phyloP scores from a whole-genome alignment of 2,113 vertebrate genomes.

The Hippocampus comes region DNA sequence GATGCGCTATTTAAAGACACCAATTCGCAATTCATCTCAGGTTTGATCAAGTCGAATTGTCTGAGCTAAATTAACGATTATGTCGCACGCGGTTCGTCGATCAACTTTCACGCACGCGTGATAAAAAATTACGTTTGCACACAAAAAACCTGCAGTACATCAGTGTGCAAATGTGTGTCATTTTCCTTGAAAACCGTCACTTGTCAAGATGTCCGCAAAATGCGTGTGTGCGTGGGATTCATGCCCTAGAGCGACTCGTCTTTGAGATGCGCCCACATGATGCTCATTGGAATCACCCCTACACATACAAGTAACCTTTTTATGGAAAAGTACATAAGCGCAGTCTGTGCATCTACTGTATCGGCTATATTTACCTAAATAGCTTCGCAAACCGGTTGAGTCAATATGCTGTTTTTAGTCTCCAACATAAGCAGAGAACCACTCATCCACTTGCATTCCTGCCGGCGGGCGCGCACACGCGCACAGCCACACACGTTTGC shows the following conservation, averaged over 20 bases:
- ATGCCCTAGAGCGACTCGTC: slow-evolving; percentile 32
- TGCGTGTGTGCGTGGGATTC: not conserved
- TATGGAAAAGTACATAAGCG: slow-evolving; percentile 32
- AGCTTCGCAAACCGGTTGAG: slow-evolving; percentile 44
- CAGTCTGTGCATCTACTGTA: slow-evolving; percentile 46
- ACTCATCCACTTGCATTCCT: slow-evolving; percentile 4
- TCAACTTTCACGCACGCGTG: not conserved
- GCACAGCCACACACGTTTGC: not conserved
- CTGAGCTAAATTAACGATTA: too few relatives aligned
- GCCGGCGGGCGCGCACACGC: not conserved
- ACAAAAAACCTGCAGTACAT: not conserved
- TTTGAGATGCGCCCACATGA: slow-evolving; percentile 39
- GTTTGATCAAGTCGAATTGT: too few relatives aligned
- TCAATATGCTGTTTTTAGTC: slow-evolving; percentile 52
- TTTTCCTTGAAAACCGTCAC: not conserved
- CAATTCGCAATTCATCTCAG: too few relatives aligned
- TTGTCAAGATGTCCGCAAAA: not conserved
- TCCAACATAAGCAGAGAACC: slow-evolving; percentile 12
- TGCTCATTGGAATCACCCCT: slow-evolving; percentile 28
- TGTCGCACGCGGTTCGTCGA: too few relatives aligned
- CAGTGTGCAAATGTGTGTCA: not conserved
- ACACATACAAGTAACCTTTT: slow-evolving; percentile 45
- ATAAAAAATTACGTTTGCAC: not conserved
- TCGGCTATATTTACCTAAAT: slow-evolving; percentile 48
- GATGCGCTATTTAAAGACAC: too few relatives aligned